A percentile compares a stretch with the other conserved stretches of the same genome.
Conservation (phyloP, 2,888 invertebrate genomes). For the Leistus spinibarbis region DNA sequence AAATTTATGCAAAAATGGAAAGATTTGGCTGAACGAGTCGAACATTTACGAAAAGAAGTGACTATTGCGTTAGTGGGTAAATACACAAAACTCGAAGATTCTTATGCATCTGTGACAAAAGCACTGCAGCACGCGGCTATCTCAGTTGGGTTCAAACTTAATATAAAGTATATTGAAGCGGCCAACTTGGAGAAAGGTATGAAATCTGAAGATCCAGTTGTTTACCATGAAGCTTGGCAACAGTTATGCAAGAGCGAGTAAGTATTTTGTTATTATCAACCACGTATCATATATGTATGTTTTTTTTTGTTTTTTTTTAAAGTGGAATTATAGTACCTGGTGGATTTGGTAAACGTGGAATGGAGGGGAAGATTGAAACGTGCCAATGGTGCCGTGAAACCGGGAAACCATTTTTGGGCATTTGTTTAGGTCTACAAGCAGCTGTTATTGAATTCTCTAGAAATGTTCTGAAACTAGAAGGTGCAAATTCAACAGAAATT, state of each 20-base stretch:
- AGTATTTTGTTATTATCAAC: constrained; percentile 53
- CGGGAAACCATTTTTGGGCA: constrained; percentile 90
- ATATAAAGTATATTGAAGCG: constrained; percentile 90
- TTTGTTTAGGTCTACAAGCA: constrained; percentile 97
- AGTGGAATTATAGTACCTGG: constrained; percentile 96
- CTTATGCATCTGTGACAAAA: constrained; percentile 96
- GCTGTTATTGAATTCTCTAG: constrained; percentile 95
- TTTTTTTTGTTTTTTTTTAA: constrained; percentile 20
- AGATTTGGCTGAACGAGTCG: constrained; percentile 83
- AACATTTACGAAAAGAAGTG: constrained; percentile 82
- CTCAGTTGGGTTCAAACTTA: constrained; percentile 81
- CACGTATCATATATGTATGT: no score
- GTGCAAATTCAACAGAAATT: constrained; percentile 89
- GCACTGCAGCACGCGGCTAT: constrained; percentile 93
- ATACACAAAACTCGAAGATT: constrained; percentile 94
- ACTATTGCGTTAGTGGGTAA: constrained; percentile 94
- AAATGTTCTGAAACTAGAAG: constrained; percentile 76
- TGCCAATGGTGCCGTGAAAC: constrained; percentile 92
- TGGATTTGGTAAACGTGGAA: constrained; percentile 94
- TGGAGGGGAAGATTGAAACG: constrained; percentile 95
- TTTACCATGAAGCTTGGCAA: constrained; percentile 94
- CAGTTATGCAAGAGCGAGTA: constrained; percentile 84
- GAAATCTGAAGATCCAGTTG: constrained; percentile 75
- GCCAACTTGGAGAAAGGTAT: constrained; percentile 81
- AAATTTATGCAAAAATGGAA: constrained; percentile 89